Evolutionary conservation across 2,113 vertebrate species (phyloP).

Genomic region (Bungarus multicinctus): DNA sequence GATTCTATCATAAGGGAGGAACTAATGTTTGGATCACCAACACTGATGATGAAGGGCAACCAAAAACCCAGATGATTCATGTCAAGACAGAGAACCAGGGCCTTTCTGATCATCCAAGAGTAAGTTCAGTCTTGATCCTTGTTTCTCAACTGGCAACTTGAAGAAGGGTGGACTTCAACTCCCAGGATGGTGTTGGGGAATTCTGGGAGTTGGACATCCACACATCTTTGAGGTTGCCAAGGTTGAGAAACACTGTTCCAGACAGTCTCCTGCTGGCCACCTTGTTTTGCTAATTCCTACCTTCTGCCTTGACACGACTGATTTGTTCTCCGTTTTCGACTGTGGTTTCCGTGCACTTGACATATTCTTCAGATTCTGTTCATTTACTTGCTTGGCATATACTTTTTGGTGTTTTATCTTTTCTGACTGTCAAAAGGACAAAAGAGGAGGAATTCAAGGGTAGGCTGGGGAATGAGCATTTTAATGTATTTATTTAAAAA

Average conservation of each 20-base stretch:
- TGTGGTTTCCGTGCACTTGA: slow-evolving; percentile 58
- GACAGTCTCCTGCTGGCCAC: background rate
- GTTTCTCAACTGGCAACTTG: background rate
- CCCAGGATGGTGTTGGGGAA: background rate
- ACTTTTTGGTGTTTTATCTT: slow-evolving; percentile 82
- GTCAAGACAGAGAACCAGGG: background rate
- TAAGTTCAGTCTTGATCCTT: background rate
- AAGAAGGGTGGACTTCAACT: background rate
- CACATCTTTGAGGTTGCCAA: background rate
- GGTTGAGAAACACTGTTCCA: background rate
- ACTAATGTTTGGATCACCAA: background rate
- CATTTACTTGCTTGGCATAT: slow-evolving; percentile 81
- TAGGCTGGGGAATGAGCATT: accelerated
- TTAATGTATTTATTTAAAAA: background rate
- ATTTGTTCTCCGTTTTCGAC: slow-evolving; percentile 54
- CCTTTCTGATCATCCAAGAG: background rate
- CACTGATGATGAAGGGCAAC: background rate
- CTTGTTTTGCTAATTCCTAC: slow-evolving; percentile 35
- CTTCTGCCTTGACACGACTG: slow-evolving; percentile 59
- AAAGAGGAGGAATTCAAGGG: background rate
- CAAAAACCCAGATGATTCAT: background rate
- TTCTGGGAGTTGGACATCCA: background rate
- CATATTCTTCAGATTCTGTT: slow-evolving; percentile 79
- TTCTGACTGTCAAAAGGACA: slow-evolving; percentile 73
- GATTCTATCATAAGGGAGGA: background rate